Conservation (phyloP, 2,888 invertebrate genomes). For the Ernsta delagoae region DNA sequence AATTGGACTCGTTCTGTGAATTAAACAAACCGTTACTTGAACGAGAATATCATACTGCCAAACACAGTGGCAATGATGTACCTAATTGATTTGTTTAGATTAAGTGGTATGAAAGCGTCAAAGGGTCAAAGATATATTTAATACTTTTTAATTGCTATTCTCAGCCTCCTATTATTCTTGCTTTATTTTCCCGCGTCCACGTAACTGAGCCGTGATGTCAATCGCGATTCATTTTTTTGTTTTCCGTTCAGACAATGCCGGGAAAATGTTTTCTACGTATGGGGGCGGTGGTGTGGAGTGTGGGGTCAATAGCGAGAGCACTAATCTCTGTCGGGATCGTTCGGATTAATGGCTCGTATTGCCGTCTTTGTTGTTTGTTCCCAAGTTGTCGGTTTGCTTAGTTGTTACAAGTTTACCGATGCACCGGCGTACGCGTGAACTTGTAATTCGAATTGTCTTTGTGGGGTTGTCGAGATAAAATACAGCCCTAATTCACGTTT, state of each 20-base stretch:
- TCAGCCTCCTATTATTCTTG: conserved; percentile 6
- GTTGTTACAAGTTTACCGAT: conserved; percentile 65
- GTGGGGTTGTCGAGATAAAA: background rate
- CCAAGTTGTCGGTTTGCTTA: conserved; percentile 65
- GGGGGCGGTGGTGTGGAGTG: conserved; percentile 56
- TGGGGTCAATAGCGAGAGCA: conserved; percentile 73
- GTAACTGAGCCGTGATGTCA: conserved; percentile 66
- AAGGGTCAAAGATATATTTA: background rate
- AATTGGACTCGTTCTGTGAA: too few species aligned
- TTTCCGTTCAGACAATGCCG: conserved; percentile 75
- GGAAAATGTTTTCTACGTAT: conserved; percentile 77
- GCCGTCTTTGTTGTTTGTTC: conserved; percentile 77
- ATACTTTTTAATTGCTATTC: background rate
- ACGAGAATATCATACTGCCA: too few species aligned
- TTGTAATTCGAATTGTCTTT: conserved; percentile 15
- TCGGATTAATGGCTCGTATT: conserved; percentile 81
- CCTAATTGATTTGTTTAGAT: too few species aligned
- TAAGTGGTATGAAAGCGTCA: background rate
- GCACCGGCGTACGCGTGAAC: conserved; percentile 22
- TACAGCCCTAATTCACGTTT: too few species aligned
- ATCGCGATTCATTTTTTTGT: conserved; percentile 70
- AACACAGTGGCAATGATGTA: too few species aligned
- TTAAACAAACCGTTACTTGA: too few species aligned
- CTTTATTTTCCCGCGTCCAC: conserved; percentile 33
- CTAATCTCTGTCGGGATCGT: conserved; percentile 80